Conservation (phyloP, 1,140 invertebrate genomes). For the Microplitis mediator region DNA sequence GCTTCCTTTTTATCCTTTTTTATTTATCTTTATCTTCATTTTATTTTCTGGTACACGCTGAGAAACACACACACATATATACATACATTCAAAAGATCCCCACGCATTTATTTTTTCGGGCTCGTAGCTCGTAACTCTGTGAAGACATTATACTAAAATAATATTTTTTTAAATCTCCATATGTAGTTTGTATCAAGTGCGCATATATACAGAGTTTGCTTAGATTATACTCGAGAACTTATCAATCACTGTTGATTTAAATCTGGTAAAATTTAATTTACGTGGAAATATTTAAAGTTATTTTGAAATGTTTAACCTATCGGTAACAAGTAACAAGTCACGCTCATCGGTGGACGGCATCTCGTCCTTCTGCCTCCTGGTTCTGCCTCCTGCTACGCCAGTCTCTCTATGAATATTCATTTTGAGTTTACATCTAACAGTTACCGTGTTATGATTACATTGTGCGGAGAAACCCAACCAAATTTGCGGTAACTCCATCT, state of each 20-base stretch:
- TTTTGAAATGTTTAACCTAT: too few species aligned
- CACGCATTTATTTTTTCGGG: background rate
- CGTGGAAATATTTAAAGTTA: too few species aligned
- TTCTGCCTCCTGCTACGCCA: background rate
- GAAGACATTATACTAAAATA: background rate
- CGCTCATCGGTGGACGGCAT: background rate
- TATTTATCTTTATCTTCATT: background rate
- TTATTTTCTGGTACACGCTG: background rate
- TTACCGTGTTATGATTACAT: conserved; percentile 6
- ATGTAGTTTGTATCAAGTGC: too few species aligned
- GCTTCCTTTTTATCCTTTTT: conserved; percentile 8
- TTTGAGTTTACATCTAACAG: background rate
- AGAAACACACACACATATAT: conserved; percentile 10
- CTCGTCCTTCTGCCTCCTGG: background rate
- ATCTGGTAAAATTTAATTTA: too few species aligned
- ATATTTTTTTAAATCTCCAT: too few species aligned
- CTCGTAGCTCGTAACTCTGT: background rate
- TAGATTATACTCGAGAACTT: too few species aligned
- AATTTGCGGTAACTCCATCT: background rate
- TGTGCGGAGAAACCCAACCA: background rate
- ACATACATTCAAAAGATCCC: conserved; percentile 21
- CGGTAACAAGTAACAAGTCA: too few species aligned
- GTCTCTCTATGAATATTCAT: background rate
- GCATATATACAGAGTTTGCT: too few species aligned
- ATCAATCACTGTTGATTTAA: too few species aligned